These are phyloP conservation scores for Flexamia atlantica DNA, from an alignment of 2,888 invertebrate species.

Conservation along the genomic window DNA sequence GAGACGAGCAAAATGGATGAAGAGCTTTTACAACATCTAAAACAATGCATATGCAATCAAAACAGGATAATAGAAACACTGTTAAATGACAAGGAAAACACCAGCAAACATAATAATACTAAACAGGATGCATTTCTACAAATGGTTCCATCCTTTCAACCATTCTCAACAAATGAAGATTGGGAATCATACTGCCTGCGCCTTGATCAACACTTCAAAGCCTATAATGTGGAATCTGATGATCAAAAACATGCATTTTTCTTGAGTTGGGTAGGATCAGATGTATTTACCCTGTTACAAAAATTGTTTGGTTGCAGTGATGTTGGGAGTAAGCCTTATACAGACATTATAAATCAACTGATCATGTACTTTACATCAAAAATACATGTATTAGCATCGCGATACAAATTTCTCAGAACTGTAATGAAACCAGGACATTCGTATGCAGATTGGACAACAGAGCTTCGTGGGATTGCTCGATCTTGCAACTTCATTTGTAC, in stretches of 20 bases:
- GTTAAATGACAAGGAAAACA: not conserved
- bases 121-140: not conserved
- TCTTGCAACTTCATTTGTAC: too few relatives aligned
- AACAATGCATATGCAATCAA: not conserved
- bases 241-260: too few relatives aligned
- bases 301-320: not conserved
- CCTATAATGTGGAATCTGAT: too few relatives aligned
- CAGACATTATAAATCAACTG: not conserved
- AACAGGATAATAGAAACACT: constrained; percentile 14
- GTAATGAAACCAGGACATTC: too few relatives aligned
- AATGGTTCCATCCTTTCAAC: not conserved
- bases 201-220: too few relatives aligned
- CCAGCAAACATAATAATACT: not conserved
- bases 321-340: not conserved
- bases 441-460: not conserved
- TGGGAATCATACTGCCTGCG: not conserved
- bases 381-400: not conserved
- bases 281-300: not conserved
- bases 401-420: constrained; percentile 1
- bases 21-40: constrained; percentile 1
- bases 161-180: not conserved
- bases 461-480: too few relatives aligned
- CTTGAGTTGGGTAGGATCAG: not conserved
- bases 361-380: not conserved
- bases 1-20: not conserved